Base-by-base conservation (phyloP, 2,888 invertebrate species). In the Yponomeuta cagnagella region DNA sequence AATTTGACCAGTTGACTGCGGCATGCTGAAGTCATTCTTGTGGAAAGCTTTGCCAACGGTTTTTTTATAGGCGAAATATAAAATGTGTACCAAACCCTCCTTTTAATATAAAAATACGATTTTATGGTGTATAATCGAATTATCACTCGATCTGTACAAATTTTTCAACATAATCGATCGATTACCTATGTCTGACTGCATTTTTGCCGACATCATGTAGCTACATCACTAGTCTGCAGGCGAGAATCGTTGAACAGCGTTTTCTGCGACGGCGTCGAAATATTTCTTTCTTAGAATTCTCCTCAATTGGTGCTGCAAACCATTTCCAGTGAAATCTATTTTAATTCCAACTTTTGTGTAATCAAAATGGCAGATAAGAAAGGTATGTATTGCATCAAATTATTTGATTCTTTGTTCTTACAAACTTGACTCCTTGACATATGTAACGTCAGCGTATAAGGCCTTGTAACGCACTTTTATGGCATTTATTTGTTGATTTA, bases 341-440 rank as follows among this genome's bases (percentile, higher is more conserved):
- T 43, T 37, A 67, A 67, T 37, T 67, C n/a, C 31, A 3, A 37
- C 68, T 58, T 58, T 15, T 58, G n/a, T 33, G 23, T 68, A 64
- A 37, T 65, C 10, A 80, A 85, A 87, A 93, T 93, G 93, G 92
- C 93, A 78, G 93, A 93, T 84, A 93, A 93, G 80, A 93, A 93
- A 93, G 93, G 93, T 93, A 93, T 90, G 86, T 90, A 90, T 87
- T 75, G 83, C 81, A 75, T 76, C 82, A 79, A 82, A 77, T 75
- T 74, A 68, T 78, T 72, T 74, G 78, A 85, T 84, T 84, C 89
- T 91, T 91, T 90, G 89, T 90, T 88, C 80, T 84, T 80, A 75
- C 73, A 76, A 76, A 74, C 77, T 77, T 82, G 82, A 8, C 15
- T 58, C 12, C 33, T 86, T 89, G 90, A 89, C 90, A 89, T 88